phyloP scores from a whole-genome alignment of 2,888 invertebrate genomes.

The Phengaris arion region DNA sequence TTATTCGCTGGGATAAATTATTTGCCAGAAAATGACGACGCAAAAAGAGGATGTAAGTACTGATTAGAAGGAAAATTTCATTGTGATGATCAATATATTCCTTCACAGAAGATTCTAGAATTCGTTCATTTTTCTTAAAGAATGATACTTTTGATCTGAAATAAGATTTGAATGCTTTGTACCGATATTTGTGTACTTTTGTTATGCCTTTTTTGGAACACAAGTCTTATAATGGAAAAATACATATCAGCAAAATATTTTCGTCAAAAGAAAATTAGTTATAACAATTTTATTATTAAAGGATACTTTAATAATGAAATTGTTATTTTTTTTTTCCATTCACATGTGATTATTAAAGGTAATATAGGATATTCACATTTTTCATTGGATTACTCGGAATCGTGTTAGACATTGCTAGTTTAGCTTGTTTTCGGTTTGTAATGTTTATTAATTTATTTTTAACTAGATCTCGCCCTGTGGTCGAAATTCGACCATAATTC shows the following conservation, averaged over 20 bases:
- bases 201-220: not conserved
- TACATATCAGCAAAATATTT: not conserved
- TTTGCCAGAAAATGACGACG: conserved; percentile 14
- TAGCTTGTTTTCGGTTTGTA: too few relatives aligned
- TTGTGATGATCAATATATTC: conserved; percentile 27
- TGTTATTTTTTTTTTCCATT: too few relatives aligned
- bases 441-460: too few relatives aligned
- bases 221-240: not conserved
- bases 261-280: not conserved
- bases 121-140: not conserved
- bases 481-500: too few relatives aligned
- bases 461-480: too few relatives aligned
- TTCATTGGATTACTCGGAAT: not conserved
- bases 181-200: conserved; percentile 1
- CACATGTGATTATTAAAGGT: too few relatives aligned
- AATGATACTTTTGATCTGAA: not conserved
- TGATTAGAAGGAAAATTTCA: conserved; percentile 22
- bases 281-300: not conserved
- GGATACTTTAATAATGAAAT: not conserved
- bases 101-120: not conserved
- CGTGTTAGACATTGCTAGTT: too few relatives aligned
- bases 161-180: conserved; percentile 19
- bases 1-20: conserved; percentile 25
- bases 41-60: conserved; percentile 26
- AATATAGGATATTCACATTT: not conserved